phyloP scores from a whole-genome alignment of 1,140 invertebrate genomes.

The Penaeus japonicus region DNA sequence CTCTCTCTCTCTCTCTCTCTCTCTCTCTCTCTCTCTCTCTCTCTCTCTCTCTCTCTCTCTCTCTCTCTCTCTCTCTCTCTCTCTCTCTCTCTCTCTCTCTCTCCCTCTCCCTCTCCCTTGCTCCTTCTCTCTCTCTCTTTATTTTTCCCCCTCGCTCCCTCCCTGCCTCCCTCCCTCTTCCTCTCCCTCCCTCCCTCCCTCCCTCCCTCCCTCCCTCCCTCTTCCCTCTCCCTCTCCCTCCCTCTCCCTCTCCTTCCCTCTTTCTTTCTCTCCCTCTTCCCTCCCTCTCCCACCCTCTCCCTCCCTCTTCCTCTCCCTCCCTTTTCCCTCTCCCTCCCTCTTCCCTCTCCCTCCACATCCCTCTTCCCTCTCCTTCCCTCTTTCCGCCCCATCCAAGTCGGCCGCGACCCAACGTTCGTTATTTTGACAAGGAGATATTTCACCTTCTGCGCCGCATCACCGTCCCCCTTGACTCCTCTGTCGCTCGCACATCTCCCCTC shows the following conservation, averaged over 20 bases:
- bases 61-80: not conserved
- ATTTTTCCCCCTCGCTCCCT: not conserved
- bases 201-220: not conserved
- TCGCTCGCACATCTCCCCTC: no score
- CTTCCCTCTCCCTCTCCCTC: not conserved
- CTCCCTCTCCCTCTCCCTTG: not conserved
- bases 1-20: not conserved
- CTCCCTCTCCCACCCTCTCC: not conserved
- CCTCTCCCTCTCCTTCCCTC: not conserved
- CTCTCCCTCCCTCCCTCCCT: not conserved
- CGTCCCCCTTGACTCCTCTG: no score
- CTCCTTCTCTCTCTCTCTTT: not conserved
- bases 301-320: not conserved
- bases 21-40: not conserved
- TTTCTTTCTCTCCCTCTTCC: not conserved
- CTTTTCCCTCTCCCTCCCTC: no score
- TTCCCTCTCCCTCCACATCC: no score
- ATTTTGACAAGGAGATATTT: no score
- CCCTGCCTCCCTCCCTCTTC: not conserved
- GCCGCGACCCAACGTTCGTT: no score
- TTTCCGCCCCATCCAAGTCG: no score
- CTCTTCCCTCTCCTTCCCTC: no score
- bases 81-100: not conserved
- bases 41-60: not conserved
- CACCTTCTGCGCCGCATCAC: no score